Evolutionary conservation across 2,113 vertebrate species (phyloP).

Genomic region (Pituophis catenifer): DNA sequence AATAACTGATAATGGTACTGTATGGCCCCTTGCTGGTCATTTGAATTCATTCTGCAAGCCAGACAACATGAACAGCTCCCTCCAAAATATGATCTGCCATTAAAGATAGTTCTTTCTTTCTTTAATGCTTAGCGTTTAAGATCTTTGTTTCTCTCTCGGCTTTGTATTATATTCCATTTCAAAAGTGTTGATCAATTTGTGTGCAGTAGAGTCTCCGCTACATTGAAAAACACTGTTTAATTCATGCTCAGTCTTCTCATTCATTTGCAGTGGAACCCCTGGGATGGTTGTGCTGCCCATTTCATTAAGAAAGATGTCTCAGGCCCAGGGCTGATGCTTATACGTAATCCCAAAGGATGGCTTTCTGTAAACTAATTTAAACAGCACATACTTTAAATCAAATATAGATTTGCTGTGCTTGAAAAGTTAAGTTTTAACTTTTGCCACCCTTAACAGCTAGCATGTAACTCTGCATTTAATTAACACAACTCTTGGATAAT

Average conservation of each 20-base stretch:
- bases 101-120: not conserved
- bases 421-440: not conserved
- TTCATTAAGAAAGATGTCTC: slow-evolving; percentile 10
- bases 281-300: not conserved
- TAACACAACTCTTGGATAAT: not conserved
- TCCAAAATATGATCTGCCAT: not conserved
- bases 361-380: not conserved
- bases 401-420: not conserved
- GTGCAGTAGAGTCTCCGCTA: not conserved
- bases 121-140: not conserved
- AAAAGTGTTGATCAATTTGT: not conserved
- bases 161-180: not conserved
- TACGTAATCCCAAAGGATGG: not conserved
- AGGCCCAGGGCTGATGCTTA: not conserved
- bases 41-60: not conserved
- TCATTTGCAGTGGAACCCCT: not conserved
- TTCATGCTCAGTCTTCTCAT: not conserved
- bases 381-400: not conserved
- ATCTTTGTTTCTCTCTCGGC: not conserved
- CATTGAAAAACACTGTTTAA: not conserved
- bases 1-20: not conserved
- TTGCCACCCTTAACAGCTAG: not conserved
- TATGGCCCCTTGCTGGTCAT: not conserved
- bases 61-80: not conserved
- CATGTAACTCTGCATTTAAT: not conserved